A percentile compares a stretch with the other conserved stretches of the same genome.
Conservation (phyloP, 2,113 vertebrate genomes). For the Mandrillus leucophaeus region DNA sequence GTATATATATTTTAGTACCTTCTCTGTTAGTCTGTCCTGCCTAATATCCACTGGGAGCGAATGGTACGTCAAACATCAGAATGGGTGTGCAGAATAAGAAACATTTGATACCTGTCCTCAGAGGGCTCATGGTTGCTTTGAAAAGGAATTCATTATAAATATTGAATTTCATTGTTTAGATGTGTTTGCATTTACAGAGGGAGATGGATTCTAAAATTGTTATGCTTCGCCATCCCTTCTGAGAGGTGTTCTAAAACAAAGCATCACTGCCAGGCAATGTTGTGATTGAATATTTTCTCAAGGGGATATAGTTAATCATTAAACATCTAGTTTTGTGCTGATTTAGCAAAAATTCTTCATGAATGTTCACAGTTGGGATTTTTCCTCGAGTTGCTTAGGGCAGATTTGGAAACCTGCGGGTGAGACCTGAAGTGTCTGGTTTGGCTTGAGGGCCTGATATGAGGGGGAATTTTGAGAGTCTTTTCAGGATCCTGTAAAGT, state of each 20-base stretch:
- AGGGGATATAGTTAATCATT: constrained; percentile 37
- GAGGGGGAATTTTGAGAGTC: not conserved
- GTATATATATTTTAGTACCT: not conserved
- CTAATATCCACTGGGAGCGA: not conserved
- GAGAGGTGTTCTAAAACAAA: constrained; percentile 47
- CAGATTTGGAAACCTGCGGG: not conserved
- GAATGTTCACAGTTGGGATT: constrained; percentile 1
- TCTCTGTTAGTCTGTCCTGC: not conserved
- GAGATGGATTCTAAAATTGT: constrained; percentile 39
- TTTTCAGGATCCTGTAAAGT: not conserved
- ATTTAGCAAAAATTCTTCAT: constrained; percentile 36
- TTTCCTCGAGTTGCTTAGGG: not conserved
- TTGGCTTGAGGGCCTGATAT: not conserved
- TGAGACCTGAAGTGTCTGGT: not conserved
- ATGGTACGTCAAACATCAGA: not conserved
- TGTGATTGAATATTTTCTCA: constrained; percentile 58
- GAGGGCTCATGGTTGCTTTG: constrained; percentile 6
- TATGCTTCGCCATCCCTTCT: not conserved
- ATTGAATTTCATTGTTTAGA: constrained; percentile 22
- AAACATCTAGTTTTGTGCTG: constrained; percentile 15
- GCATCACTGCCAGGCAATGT: not conserved
- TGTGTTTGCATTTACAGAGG: constrained; percentile 45
- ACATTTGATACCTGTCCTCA: not conserved
- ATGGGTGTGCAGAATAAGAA: not conserved
- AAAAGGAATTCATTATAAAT: constrained; percentile 30